A percentile compares a stretch with the other conserved stretches of the same genome.
phyloP scores from a whole-genome alignment of 2,888 invertebrate genomes.

The Phortica okadai region DNA sequence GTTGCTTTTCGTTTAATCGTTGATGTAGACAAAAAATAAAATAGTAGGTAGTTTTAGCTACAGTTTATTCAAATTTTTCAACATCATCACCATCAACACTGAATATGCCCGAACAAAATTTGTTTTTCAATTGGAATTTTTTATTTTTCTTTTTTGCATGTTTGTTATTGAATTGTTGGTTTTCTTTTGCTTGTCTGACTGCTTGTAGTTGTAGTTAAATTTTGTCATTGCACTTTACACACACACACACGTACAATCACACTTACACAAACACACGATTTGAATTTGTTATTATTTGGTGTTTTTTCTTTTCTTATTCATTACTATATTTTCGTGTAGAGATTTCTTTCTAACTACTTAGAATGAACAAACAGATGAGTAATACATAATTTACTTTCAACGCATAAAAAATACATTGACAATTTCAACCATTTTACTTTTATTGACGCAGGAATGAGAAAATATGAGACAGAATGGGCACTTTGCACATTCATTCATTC shows the following conservation, averaged over 20 bases:
- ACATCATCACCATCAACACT: not conserved
- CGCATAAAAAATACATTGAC: constrained; percentile 16
- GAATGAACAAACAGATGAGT: constrained; percentile 35
- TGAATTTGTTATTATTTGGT: constrained; percentile 19
- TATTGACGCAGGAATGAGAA: constrained; percentile 28
- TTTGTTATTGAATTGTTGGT: not conserved
- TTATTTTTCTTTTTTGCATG: not conserved
- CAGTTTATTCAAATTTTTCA: constrained; percentile 53
- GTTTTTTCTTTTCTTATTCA: not conserved
- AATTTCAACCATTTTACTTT: constrained; percentile 22
- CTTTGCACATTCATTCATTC: constrained; percentile 30
- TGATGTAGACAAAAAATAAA: constrained; percentile 71
- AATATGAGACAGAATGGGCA: constrained; percentile 14
- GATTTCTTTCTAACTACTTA: constrained; percentile 3
- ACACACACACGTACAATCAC: not conserved
- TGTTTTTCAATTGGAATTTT: constrained; percentile 33
- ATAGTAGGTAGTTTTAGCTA: constrained; percentile 59
- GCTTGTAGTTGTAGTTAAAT: constrained; percentile 16
- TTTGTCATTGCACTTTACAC: constrained; percentile 32
- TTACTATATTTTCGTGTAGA: not conserved
- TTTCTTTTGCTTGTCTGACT: not conserved
- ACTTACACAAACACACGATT: constrained; percentile 6
- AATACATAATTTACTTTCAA: constrained; percentile 30
- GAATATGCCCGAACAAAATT: not conserved
- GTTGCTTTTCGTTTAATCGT: constrained; percentile 72